Conservation (phyloP, 2,888 invertebrate species). For the Odontothrips loti region DNA sequence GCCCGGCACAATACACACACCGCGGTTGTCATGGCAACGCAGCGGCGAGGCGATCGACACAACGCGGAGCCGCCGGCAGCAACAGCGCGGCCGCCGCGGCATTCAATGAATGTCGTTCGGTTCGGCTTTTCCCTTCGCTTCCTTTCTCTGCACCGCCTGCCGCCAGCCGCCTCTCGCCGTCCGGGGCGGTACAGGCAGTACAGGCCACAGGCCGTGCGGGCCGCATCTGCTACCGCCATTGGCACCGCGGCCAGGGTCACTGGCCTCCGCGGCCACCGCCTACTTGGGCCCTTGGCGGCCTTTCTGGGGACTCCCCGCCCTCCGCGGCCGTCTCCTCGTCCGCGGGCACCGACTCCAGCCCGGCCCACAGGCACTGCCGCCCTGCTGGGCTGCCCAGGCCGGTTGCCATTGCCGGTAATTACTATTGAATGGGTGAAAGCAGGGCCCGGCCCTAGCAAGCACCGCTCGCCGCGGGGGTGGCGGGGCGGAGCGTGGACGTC, state of each 20-base stretch:
- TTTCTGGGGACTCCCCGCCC: no score
- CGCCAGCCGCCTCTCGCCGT: not conserved
- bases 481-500: not conserved
- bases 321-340: no score
- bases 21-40: no score
- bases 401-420: not conserved
- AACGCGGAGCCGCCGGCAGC: not conserved
- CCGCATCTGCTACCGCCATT: not conserved
- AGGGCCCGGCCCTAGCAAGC: not conserved
- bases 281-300: no score
- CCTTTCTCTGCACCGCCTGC: no score
- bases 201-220: not conserved
- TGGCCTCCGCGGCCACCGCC: no score
- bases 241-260: no score
- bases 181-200: not conserved
- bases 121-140: not conserved
- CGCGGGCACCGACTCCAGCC: no score
- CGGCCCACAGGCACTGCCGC: no score
- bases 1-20: no score
- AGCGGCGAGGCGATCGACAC: not conserved
- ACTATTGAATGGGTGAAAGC: slow-evolving; percentile 26
- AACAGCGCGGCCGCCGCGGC: not conserved
- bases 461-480: not conserved
- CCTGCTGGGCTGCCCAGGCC: no score
- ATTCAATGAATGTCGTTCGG: not conserved